Evolutionary conservation across 2,797 vertebrate species (phyloP).

Genomic region (Thamnophis elegans): DNA sequence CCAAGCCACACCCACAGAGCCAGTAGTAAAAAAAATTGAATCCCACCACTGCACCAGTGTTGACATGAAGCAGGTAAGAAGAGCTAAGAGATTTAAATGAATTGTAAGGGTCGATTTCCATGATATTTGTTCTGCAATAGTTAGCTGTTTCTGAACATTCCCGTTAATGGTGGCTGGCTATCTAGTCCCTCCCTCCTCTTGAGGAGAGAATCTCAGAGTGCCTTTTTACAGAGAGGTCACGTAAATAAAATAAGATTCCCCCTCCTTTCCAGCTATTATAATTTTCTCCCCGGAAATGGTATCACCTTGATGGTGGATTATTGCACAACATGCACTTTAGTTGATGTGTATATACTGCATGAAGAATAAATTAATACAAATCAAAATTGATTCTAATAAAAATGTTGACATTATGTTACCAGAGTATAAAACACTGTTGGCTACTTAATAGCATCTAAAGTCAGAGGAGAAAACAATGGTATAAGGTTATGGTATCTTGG

Average conservation of each 20-base stretch:
- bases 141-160: not conserved
- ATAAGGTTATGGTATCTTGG: constrained; percentile 57
- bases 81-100: too few relatives aligned
- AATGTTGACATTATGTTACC: constrained; percentile 64
- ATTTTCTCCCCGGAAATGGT: constrained; percentile 4
- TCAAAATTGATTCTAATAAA: constrained; percentile 58
- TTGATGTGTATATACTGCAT: constrained; percentile 47
- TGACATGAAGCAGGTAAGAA: too few relatives aligned
- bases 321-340: constrained; percentile 29
- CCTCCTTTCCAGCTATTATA: not conserved
- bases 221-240: not conserved
- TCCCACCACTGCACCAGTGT: too few relatives aligned
- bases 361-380: constrained; percentile 62
- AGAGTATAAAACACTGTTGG: constrained; percentile 46
- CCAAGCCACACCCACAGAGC: too few relatives aligned
- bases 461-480: constrained; percentile 48
- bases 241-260: not conserved
- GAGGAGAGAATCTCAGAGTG: not conserved
- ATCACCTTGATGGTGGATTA: constrained; percentile 54
- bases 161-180: not conserved
- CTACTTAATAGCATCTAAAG: constrained; percentile 56
- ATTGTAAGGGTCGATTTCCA: not conserved
- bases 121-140: not conserved
- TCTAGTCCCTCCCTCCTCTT: not conserved
- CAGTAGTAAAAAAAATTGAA: too few relatives aligned